A percentile compares a stretch with the other conserved stretches of the same genome.
These are phyloP conservation scores for Pterobdella sp. DNA, from an alignment of 2,888 invertebrate genomes.

Conservation along the genomic window DNA sequence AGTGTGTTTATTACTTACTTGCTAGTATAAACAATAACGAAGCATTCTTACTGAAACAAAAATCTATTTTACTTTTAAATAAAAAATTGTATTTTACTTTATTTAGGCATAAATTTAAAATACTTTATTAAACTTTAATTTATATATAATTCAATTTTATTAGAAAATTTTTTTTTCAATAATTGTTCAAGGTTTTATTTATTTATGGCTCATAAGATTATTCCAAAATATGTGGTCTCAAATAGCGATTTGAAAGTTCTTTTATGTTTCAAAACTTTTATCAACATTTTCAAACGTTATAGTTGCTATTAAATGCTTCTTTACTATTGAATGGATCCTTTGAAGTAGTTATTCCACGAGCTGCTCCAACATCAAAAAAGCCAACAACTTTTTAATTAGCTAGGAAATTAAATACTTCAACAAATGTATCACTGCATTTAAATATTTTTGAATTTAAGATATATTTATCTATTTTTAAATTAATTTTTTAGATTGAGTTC, in stretches of 20 bases:
- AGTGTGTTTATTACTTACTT: not conserved
- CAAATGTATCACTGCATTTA: too few species aligned
- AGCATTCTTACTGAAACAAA: too few species aligned
- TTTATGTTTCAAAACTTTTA: too few species aligned
- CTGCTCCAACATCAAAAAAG: too few species aligned
- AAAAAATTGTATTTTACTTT: constrained; percentile 8
- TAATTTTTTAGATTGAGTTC: constrained; percentile 25
- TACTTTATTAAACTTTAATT: not conserved
- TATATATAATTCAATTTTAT: not conserved
- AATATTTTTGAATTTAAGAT: too few species aligned
- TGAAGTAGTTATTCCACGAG: too few species aligned
- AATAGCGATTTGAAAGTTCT: not conserved
- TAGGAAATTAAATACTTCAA: too few species aligned
- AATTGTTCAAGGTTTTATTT: constrained; percentile 41
- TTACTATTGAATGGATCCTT: too few species aligned
- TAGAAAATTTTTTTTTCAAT: constrained; percentile 36
- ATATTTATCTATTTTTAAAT: not conserved
- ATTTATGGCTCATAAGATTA: constrained; percentile 42
- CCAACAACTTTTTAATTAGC: too few species aligned
- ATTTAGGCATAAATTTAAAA: constrained; percentile 3
- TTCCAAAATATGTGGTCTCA: not conserved
- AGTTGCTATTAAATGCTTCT: too few species aligned
- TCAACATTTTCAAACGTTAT: too few species aligned
- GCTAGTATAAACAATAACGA: constrained; percentile 4
- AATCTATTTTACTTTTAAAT: constrained; percentile 8